Base-by-base conservation (phyloP, 1,140 invertebrate genomes). In the Lordiphosa clarofinis region DNA sequence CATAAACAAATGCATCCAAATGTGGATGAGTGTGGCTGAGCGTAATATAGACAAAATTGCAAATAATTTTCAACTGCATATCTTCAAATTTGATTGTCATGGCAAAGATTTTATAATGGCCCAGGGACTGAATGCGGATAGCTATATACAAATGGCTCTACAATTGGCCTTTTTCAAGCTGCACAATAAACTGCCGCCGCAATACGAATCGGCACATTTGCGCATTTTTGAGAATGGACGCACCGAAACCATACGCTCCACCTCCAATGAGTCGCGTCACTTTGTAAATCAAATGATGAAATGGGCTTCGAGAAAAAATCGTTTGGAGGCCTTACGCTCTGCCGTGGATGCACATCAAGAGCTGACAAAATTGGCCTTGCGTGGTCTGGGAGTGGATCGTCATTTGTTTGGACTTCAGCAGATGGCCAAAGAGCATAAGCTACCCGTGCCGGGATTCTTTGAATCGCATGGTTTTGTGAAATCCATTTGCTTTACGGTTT, bases 121-220 rank as follows among this genome's bases (percentile, higher is more conserved):
- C 3, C 92, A 93, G 49, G 94, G 94, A 74, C 70, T 97, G 6
- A 96, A 95, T 88, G 95, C 96, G 0, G 97, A 98, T 78, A 96
- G 96, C 89, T 97, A 94, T 82, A 93, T 98, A 62, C 97, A 99
- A 91, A 94, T 98, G 90, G 96, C 96, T 0, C 92, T 98, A 82
- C 96, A 98, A 88, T 92, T 95, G 56, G 94, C 96, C 4, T 98
- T 94, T 90, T 96, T 93, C 87, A 92, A 92, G 73, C 71, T 96
- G 28, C 94, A 97, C 81, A 90, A 91, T n/a, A 90, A 91, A 52
- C 92, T 95, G 6, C 94, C 93, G 24, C 93, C 94, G 0, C 95
- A 96, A 79, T 98, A 97, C 89, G 96, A 98, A 90, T 94, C 95
- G 11, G 96, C 94, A 0, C 93, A 94, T 2, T 92, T 94, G 19